Evolutionary conservation across 2,797 vertebrate genomes (phyloP), one percentile per base, ranked within the genome.

Genomic region (Sebastes baramenuke): DNA sequence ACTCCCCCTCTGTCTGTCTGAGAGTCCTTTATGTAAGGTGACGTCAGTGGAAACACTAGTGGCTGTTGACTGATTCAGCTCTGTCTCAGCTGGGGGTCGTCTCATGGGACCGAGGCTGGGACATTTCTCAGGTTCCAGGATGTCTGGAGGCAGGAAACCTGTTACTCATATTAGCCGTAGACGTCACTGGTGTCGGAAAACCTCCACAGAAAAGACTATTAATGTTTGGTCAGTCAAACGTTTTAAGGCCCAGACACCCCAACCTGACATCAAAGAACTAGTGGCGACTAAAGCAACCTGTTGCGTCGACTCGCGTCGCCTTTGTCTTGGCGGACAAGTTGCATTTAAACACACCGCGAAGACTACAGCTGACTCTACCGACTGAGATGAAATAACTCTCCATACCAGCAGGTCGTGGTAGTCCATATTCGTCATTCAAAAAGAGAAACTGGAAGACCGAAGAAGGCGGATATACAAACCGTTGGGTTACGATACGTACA

Each of bases 21-120:
- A 24, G 79, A 34, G 27, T 74, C 60, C 29, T 60, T 68, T 16
- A 34, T n/a, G 29, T 18, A 11, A 22, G 58, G 46, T 86, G 84
- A 91, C 29, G 65, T 88, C 85, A 88, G 79, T 89, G 86, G 89
- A 92, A 93, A 90, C 29, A 56, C 29, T 59, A 62, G 72, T 66
- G 69, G 67, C 46, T 30, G 67, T 61, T 3, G 4, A 60, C 24
- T 75, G 77, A 74, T 72, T 87, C 86, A 72, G 56, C 46, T 67
- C 65, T 16, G 55, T 52, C 81, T 79, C 83, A 58, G 83, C 73
- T 72, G 79, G 84, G 81, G 85, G 80, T 77, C 4, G 6, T 69
- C 76, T 82, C 78, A 2, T 2, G 61, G 79, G 76, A 34, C 42
- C 1, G 3, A 29, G 16, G 29, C 46, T 56, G 49, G 59, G 72